Base-by-base conservation (phyloP, 2,888 invertebrate species). In the Alentia gelatinosa region DNA sequence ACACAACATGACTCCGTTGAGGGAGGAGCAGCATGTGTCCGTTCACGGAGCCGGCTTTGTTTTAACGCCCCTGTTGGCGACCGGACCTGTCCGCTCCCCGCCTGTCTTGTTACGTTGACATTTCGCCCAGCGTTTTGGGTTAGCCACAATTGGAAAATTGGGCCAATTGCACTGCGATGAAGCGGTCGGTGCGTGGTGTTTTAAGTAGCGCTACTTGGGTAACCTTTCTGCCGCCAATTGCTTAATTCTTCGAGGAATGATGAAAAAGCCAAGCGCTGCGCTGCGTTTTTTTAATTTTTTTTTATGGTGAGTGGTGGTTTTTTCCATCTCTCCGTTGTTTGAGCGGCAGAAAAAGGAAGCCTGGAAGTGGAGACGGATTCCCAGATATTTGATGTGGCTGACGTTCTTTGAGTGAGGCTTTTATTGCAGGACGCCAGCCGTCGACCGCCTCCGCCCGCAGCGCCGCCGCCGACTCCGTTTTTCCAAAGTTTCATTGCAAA, bases 71-170 rank as follows among this genome's bases (percentile, higher is more conserved):
- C 30, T 26, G 26, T 74, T 74, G 74, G 15, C 12, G 74, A 33
- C 7, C 19, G 56, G 56, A n/a, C 23, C 5, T 56, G n/a, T n/a
- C 3, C 23, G 56, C 56, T 74, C 33, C 19, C 26, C 26, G 74
- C 26, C 26, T 30, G 56, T 33, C 74, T 74, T 79, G 79, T 79
- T 39, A 79, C 79, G 37, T 23, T 79, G 79, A 79, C 79, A 79
- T 79, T 79, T 79, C 23, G 39, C 23, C 19, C 79, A 19, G 19
- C 79, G 39, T 35, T 74, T 79, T 26, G 39, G 37, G 79, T 79
- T 79, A 79, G 79, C 79, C 79, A n/a, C 79, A 79, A 79, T 39
- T 79, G 79, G 79, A n/a, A 79, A 79, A 79, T 79, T 79, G 79
- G 79, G 79, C 79, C 79, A 39, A 35, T 79, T 33, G n/a, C 12